Percentiles rank a stretch among this genome's conserved stretches.
Evolutionary conservation across 2,888 invertebrate species (phyloP).

Genomic region (Neuroscelio doddi): DNA sequence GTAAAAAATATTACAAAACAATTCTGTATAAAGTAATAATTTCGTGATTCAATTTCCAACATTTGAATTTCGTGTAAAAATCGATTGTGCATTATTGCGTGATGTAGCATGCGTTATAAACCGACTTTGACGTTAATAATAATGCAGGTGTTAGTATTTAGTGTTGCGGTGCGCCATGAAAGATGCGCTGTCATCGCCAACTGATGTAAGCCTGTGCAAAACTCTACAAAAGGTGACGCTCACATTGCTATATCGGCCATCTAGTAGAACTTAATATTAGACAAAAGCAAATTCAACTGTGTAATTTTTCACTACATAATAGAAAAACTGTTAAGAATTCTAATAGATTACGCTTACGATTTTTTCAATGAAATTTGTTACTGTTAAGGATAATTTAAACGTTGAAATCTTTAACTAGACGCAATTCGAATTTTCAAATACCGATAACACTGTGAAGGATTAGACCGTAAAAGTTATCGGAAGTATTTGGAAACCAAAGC

Average conservation of each 20-base stretch:
- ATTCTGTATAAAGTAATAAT: neutral
- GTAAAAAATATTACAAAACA: too few species aligned
- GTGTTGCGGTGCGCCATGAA: constrained; percentile 20
- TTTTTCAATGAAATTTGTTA: too few species aligned
- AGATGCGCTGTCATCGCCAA: constrained; percentile 22
- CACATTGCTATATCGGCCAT: neutral
- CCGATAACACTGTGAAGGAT: constrained; percentile 35
- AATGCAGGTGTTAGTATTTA: constrained; percentile 22
- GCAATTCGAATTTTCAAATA: constrained; percentile 17
- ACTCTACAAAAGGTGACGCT: constrained; percentile 1
- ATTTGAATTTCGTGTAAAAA: neutral
- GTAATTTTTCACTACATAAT: too few species aligned
- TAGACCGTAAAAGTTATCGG: constrained; percentile 45
- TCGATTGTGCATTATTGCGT: constrained; percentile 3
- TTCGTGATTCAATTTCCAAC: neutral
- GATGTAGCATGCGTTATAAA: neutral
- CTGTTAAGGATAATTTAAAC: too few species aligned
- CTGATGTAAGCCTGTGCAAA: constrained; percentile 18
- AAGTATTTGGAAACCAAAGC: constrained; percentile 44
- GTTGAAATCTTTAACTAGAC: too few species aligned
- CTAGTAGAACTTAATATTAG: too few species aligned
- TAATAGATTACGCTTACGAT: too few species aligned
- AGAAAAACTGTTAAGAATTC: too few species aligned
- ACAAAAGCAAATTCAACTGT: too few species aligned
- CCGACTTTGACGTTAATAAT: constrained; percentile 9